Percentiles rank a stretch among this genome's conserved stretches.
phyloP scores from a whole-genome alignment of 1,140 invertebrate species.

The Acromyrmex charruanus region DNA sequence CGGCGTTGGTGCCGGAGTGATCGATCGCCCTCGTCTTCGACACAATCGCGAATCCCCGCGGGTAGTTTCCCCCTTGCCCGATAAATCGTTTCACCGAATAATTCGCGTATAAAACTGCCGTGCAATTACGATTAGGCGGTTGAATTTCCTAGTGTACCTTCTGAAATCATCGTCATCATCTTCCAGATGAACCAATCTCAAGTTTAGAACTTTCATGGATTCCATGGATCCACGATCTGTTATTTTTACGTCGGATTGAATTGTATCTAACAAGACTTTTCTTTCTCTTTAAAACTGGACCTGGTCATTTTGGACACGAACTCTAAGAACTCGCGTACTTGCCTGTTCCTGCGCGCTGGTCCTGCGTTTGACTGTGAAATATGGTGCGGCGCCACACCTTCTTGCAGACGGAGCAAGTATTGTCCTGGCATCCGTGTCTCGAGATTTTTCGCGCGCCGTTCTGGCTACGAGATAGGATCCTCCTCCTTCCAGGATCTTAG shows the following conservation, averaged over 20 bases:
- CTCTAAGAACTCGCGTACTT: conserved; percentile 50
- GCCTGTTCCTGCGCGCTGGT: conserved; percentile 77
- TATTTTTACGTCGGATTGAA: neutral
- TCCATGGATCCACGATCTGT: no score
- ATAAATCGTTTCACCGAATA: conserved; percentile 52
- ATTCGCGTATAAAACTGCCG: conserved; percentile 60
- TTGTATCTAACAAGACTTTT: neutral
- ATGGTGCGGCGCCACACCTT: conserved; percentile 83
- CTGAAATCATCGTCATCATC: neutral
- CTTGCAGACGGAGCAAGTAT: conserved; percentile 76
- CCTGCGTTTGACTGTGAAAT: conserved; percentile 85
- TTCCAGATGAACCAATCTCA: neutral
- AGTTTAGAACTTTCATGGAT: neutral
- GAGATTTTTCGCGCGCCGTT: conserved; percentile 27
- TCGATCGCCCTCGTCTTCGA: conserved; percentile 60
- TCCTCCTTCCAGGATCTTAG: neutral
- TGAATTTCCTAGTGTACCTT: neutral
- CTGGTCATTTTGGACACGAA: conserved; percentile 25
- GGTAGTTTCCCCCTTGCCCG: conserved; percentile 44
- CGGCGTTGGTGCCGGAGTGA: conserved; percentile 50
- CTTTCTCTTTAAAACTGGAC: neutral
- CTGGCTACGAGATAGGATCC: neutral
- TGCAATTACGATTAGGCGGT: conserved; percentile 47
- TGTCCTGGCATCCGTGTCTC: conserved; percentile 60
- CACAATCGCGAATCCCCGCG: conserved; percentile 61